Evolutionary conservation across 2,113 vertebrate species (phyloP).

Genomic region (Rattus norvegicus): GRCr8 NC_086020.1:21675501-21676000

Average conservation of each 20-base stretch:
- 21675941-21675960: not conserved
- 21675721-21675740: not conserved
- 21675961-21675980: not conserved
- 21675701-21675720: constrained; percentile 22
- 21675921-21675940: not conserved
- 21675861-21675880: constrained; percentile 20
- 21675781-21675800: not conserved
- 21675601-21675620: not conserved
- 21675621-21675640: not conserved
- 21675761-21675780: not conserved
- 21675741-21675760: constrained; percentile 40
- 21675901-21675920: not conserved
- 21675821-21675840: not conserved
- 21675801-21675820: constrained; percentile 16
- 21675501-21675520: not conserved
- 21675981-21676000: not conserved
- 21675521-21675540: too few relatives aligned
- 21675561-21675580: not conserved
- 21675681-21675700: constrained; percentile 45
- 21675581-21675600: not conserved
- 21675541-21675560: not conserved
- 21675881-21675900: not conserved
- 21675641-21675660: not conserved
- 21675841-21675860: not conserved
- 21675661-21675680: constrained; percentile 53